Percentiles rank a stretch among this genome's conserved stretches.
Conservation (phyloP, 2,113 vertebrate species). For the Pseudorasbora parva region DNA sequence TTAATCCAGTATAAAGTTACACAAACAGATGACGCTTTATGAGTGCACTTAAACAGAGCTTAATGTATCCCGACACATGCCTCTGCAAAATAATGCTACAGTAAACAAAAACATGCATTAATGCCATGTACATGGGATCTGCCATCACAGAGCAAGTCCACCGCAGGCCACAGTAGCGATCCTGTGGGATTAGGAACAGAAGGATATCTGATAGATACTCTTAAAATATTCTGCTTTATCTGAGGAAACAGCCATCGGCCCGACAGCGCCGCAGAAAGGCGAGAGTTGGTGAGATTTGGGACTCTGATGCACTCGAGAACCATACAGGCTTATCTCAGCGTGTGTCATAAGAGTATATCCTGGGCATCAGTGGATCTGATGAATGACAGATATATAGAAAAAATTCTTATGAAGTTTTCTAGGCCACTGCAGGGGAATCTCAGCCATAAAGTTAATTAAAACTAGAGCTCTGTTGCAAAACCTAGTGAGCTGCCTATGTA, state of each 20-base stretch:
- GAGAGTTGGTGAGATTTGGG: neutral
- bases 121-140: neutral
- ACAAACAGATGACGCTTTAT: neutral
- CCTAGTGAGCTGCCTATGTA: no score
- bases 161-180: neutral
- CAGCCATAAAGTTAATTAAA: neutral
- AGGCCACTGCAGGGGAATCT: slow-evolving; percentile 21
- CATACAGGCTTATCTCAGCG: neutral
- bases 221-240: slow-evolving; percentile 21
- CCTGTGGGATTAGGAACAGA: neutral
- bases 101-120: slow-evolving; percentile 2
- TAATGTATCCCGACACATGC: neutral
- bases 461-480: neutral
- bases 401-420: slow-evolving; percentile 16
- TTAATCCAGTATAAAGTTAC: slow-evolving; percentile 11
- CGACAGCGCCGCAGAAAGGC: neutral
- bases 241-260: neutral
- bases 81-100: neutral
- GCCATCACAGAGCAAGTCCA: neutral
- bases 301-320: neutral
- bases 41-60: neutral
- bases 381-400: slow-evolving; percentile 4
- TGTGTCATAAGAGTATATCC: slow-evolving; percentile 9
- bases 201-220: slow-evolving; percentile 4
- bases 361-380: neutral